A percentile compares a stretch with the other conserved stretches of the same genome.
phyloP scores from a whole-genome alignment of 2,888 invertebrate species.

The Enoplolaimus lenunculus region DNA sequence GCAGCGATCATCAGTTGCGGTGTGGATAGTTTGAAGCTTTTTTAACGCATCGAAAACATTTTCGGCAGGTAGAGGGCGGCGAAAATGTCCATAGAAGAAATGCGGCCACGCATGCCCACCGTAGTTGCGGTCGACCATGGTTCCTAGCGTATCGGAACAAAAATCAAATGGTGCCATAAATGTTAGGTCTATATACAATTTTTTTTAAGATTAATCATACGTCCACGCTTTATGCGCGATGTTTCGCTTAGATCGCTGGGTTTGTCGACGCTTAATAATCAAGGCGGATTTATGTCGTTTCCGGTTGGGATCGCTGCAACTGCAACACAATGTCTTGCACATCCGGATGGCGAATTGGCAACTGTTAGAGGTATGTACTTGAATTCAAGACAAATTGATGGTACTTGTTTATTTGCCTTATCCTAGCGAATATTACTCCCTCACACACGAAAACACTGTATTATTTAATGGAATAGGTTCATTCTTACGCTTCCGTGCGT shows the following conservation, averaged over 20 bases:
- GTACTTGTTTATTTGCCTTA: not conserved
- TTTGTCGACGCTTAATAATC: constrained; percentile 51
- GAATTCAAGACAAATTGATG: too few species aligned
- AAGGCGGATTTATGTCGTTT: constrained; percentile 53
- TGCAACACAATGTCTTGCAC: constrained; percentile 80
- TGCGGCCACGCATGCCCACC: too few species aligned
- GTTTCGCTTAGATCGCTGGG: constrained; percentile 51
- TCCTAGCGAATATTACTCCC: not conserved
- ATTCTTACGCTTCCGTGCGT: too few species aligned
- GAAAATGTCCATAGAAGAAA: too few species aligned
- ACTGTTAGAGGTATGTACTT: constrained; percentile 56
- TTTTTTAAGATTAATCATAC: constrained; percentile 58
- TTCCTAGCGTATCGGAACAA: too few species aligned
- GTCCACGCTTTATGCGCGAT: constrained; percentile 61
- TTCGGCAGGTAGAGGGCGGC: too few species aligned
- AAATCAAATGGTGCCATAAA: constrained; percentile 28
- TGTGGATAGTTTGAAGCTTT: too few species aligned
- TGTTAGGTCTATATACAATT: too few species aligned
- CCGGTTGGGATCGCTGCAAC: constrained; percentile 65
- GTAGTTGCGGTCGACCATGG: too few species aligned
- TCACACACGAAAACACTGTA: constrained; percentile 24
- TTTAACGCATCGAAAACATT: too few species aligned
- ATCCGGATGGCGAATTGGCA: constrained; percentile 70
- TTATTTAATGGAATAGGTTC: constrained; percentile 23
- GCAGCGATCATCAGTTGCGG: too few species aligned